phyloP scores from a whole-genome alignment of 2,113 vertebrate genomes.

The Xenopus tropicalis region UCB_Xtro_10.0 CM004448.2:133432001-133432500 shows the following conservation, averaged over 20 bases:
- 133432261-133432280: neutral
- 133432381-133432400: no score
- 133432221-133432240: neutral
- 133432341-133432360: neutral
- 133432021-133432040: neutral
- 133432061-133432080: constrained; percentile 3
- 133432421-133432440: no score
- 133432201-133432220: neutral
- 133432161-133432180: neutral
- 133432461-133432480: no score
- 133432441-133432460: no score
- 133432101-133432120: neutral
- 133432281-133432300: neutral
- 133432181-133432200: neutral
- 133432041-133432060: neutral
- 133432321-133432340: neutral
- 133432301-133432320: neutral
- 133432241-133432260: neutral
- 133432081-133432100: neutral
- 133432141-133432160: neutral
- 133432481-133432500: no score
- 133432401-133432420: no score
- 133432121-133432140: neutral
- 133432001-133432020: neutral
- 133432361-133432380: no score